Evolutionary conservation across 2,113 vertebrate genomes (phyloP), one percentile per base, ranked within the genome.

Genomic region (Sphyrna mokarran): DNA sequence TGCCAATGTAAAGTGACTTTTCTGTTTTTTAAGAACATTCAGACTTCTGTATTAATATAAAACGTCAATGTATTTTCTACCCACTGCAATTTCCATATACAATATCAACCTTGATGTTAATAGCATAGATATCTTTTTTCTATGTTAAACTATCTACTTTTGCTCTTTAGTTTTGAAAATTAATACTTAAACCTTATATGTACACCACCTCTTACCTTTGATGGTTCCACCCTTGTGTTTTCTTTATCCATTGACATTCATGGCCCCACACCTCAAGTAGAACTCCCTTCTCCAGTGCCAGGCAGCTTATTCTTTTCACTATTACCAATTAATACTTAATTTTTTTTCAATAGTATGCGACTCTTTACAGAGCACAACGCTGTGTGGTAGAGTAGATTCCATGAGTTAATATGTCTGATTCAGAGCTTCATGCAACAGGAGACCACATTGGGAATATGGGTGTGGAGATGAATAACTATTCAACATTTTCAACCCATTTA

Each of bases 131-230:
- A 23, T 89, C 43, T 29, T 58, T 87, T 87, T 89, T 89, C 80
- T 89, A 80, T 43, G 26, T 58, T 29, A 54, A 89, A 43, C 16
- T 29, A 20, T 22, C 37, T 26, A 33, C 10, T 13, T 87, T 87
- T 87, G 22, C 54, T 58, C 8, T n/a, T 54, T 29, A 91, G 43
- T 87, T 48, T 54, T 22, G 29, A 63, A 33, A 83, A 83, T 58
- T 16, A 89, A 58, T 23, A 58, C 43, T 89, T 29, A 87, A 87
- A 54, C 20, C 2, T 29, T 54, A 26, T 11, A 40, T 8, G 10
- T 83, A 83, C 80, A 68, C 89, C 29, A 91, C 18, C 89, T n/a
- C 58, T n/a, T 63, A 93, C 89, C 89, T 93, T 89, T 66, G n/a
- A 22, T 63, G 16, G 33, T 37, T 22, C 89, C 20, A 93, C n/a